Conservation (phyloP, 2,113 vertebrate species). For the Sporophila hypoxantha region DNA sequence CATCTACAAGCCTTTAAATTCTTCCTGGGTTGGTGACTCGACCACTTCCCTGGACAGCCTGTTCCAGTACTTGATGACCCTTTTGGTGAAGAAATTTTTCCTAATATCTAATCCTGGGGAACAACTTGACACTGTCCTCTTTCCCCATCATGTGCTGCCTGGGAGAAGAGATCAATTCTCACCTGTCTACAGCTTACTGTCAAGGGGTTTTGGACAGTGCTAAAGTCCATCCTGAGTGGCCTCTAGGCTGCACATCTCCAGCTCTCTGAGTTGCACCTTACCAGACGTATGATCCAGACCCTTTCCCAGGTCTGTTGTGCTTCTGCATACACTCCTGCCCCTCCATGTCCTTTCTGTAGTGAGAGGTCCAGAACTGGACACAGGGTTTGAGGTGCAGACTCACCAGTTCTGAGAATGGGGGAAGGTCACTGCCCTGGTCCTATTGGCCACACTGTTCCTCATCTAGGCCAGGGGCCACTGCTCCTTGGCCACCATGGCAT, state of each 20-base stretch:
- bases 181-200: fast-evolving
- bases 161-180: neutral
- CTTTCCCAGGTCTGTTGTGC: neutral
- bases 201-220: fast-evolving
- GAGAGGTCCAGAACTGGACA: neutral
- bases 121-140: neutral
- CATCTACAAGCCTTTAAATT: neutral
- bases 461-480: neutral
- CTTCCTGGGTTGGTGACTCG: neutral
- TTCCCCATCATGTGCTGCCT: neutral
- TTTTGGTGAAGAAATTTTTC: neutral
- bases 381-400: neutral
- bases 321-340: fast-evolving
- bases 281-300: neutral
- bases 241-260: fast-evolving
- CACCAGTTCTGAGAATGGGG: neutral
- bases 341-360: neutral
- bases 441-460: neutral
- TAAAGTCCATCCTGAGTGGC: neutral
- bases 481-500: neutral
- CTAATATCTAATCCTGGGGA: neutral
- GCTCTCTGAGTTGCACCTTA: neutral
- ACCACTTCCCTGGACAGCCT: neutral
- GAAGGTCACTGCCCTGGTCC: fast-evolving
- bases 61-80: neutral